These are phyloP conservation scores for Byasa hedistus DNA, from an alignment of 2,888 invertebrate species.

Conservation along the genomic window DNA sequence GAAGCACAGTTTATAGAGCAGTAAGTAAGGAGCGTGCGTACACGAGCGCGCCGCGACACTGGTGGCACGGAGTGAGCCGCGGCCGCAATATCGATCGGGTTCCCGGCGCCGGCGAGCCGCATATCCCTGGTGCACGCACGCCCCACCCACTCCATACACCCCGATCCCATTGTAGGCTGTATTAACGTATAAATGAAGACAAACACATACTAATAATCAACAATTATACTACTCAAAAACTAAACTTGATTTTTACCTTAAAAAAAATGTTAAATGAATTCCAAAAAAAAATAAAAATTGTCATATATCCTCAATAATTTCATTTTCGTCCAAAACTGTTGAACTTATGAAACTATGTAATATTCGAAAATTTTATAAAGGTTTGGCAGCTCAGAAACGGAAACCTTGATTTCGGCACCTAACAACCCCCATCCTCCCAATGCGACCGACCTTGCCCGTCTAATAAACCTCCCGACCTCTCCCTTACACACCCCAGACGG, in stretches of 20 bases:
- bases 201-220: neutral
- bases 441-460: constrained; percentile 21
- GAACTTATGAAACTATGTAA: neutral
- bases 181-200: neutral
- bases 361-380: neutral
- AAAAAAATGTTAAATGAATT: too few species aligned
- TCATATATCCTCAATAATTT: neutral
- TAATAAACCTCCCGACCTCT: constrained; percentile 15
- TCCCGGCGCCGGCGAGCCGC: constrained; percentile 76
- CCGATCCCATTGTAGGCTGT: constrained; percentile 34
- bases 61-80: constrained; percentile 53
- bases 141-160: constrained; percentile 62
- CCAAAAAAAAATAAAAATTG: too few species aligned
- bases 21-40: constrained; percentile 40
- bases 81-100: constrained; percentile 69
- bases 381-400: neutral
- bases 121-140: constrained; percentile 74
- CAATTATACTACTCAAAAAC: too few species aligned
- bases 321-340: neutral
- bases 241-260: too few species aligned
- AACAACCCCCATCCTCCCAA: constrained; percentile 10
- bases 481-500: constrained; percentile 17
- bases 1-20: constrained; percentile 38
- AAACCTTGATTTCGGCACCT: constrained; percentile 10
- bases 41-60: constrained; percentile 62